Conservation (phyloP, 2,888 invertebrate species). For the Pseudolycoriella hygida region DNA sequence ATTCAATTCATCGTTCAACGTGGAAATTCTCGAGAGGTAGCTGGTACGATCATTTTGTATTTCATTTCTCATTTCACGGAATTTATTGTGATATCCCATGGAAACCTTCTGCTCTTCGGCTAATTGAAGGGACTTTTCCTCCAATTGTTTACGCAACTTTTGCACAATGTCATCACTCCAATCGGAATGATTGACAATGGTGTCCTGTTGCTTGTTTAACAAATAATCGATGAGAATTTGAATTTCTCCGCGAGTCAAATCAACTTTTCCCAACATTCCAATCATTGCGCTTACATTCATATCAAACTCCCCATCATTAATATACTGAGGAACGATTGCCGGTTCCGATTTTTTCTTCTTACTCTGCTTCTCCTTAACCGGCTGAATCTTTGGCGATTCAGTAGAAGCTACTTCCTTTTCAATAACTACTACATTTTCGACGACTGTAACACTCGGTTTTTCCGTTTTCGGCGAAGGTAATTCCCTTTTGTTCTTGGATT, state of each 20-base stretch:
- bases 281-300: constrained; percentile 49
- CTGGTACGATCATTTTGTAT: constrained; percentile 26
- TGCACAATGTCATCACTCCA: constrained; percentile 83
- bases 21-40: constrained; percentile 20
- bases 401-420: constrained; percentile 17
- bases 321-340: neutral
- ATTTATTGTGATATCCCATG: constrained; percentile 43
- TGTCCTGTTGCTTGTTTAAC: constrained; percentile 73
- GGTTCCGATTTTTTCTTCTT: constrained; percentile 41
- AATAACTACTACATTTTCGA: neutral
- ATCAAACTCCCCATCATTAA: neutral
- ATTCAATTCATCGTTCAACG: constrained; percentile 21
- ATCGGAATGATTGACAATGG: constrained; percentile 52
- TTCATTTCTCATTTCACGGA: constrained; percentile 54
- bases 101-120: constrained; percentile 58
- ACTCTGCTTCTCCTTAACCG: constrained; percentile 8
- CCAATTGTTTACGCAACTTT: constrained; percentile 71
- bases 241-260: constrained; percentile 70
- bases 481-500: neutral
- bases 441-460: neutral
- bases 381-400: constrained; percentile 4
- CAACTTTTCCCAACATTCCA: constrained; percentile 59
- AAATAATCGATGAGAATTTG: constrained; percentile 78
- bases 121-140: constrained; percentile 66
- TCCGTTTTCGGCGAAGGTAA: neutral